Base-by-base conservation (phyloP, 1,140 invertebrate species). In the Eurytemora carolleeae region DNA sequence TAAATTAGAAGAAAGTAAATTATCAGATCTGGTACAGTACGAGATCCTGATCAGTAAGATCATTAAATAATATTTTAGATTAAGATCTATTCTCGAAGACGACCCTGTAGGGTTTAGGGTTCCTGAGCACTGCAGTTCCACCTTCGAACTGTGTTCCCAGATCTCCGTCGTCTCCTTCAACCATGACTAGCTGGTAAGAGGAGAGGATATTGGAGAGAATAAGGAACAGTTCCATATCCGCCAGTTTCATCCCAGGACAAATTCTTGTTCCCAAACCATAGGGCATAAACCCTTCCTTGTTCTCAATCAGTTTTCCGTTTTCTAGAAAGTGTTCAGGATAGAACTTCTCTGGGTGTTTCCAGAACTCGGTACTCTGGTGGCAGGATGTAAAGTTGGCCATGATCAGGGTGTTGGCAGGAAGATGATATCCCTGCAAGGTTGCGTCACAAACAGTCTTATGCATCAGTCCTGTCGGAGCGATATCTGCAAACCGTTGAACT, bases 221-320 rank as follows among this genome's bases (percentile, higher is more conserved):
- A n/a, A 86, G 71, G 67, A 86, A 87, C 1, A 85, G 67, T 63
- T 83, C 82, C 1, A 77, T 77, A 57, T 75, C 79, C 1, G 85
- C 86, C 44, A 89, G 70, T 0, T 77, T 72, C 70, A 87, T 83
- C 1, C 85, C 86, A 0, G 83, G 78, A 68, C 86, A 89, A 61
- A 81, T 77, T 66, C 84, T 76, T 64, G 70, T 69, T 78, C 84
- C 84, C 69, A 78, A 71, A 22, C 83, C 83, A 66, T 85, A 86
- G 3, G 77, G 71, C 68, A 81, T 84, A 58, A 77, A 77, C 56
- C 79, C 74, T 3, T 74, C 67, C 53, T 75, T 74, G 22, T 24
- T 52, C 1, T 59, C 56, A 53, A 74, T 70, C 1, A 79, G 63
- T 64, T 78, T 73, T 16, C 80, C 81, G 52, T 82, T 75, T 70